Conservation (phyloP, 2,797 vertebrate genomes). For the Enteromius trimaculatus region DNA sequence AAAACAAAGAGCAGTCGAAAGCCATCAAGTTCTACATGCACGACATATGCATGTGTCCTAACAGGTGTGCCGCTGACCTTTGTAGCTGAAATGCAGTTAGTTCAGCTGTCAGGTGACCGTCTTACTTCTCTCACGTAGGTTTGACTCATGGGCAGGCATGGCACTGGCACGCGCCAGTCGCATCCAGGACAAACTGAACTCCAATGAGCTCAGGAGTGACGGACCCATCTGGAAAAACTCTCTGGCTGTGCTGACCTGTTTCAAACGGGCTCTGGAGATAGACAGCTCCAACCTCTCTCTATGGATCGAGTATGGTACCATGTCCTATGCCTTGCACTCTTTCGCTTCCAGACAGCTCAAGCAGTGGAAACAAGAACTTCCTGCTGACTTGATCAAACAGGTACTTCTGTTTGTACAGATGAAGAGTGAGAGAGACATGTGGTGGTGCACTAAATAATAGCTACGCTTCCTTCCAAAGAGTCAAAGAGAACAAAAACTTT, state of each 20-base stretch:
- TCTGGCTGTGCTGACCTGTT: conserved; percentile 91
- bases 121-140: conserved; percentile 74
- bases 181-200: conserved; percentile 98
- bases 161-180: conserved; percentile 94
- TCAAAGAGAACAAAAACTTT: no score
- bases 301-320: conserved; percentile 98
- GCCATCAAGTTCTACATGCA: conserved; percentile 99
- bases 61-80: conserved; percentile 78
- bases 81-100: not conserved
- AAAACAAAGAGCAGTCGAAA: conserved; percentile 98
- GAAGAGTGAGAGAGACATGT: not conserved
- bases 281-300: conserved; percentile 93
- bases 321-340: conserved; percentile 94
- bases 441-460: not conserved
- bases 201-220: conserved; percentile 94
- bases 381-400: conserved; percentile 89
- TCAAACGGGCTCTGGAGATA: conserved; percentile 92
- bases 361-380: conserved; percentile 89
- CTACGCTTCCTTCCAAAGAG: no score
- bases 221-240: conserved; percentile 96
- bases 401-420: conserved; percentile 60
- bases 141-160: conserved; percentile 99
- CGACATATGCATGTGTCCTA: conserved; percentile 93
- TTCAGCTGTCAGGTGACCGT: not conserved
- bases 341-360: conserved; percentile 96